Base-by-base conservation (phyloP, 1,140 invertebrate species). In the Danaus plexippus region DNA sequence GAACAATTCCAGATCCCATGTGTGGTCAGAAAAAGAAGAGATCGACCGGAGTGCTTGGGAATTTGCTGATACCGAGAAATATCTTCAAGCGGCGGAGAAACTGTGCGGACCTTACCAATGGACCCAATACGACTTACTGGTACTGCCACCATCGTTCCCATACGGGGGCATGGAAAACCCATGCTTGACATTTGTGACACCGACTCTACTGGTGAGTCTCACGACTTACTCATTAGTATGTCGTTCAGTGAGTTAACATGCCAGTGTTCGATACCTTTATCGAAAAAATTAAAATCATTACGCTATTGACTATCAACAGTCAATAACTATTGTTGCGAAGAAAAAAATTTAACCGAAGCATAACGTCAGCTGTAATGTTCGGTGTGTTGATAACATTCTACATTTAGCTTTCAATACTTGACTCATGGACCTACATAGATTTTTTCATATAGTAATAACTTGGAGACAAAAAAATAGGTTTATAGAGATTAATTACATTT, bases 91-190 rank as follows among this genome's bases (percentile, higher is more conserved):
- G 9, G 97, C 96, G 0, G 96, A 98, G 80, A 88, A 90, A 9
- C 81, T 95, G 48, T 94, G 93, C 74, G 94, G 94, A 0, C 90
- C 91, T 0, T 97, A 96, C 80, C 90, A 95, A 52, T 96, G 95
- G 94, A 92, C 92, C 58, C 89, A 92, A 59, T 97, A 98, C 81
- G 97, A 98, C 87, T 80, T 99, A 32, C 82, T 98, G 11, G 94
- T 98, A 7, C 88, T 99, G 65, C 97, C 97, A 1, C 96, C 97
- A 2, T 95, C 94, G 57, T 98, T 98, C 88, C 96, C 97, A 10
- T 98, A 92, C 81, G 97, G 97, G 3, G 97, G 97, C 32, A 98
- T 98, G 97, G 97, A 99, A 87, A 98, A 98, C 89, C 97, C 97
- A 0, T 98, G 96, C 82, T 80, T 98, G 11, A 98, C 97, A 1